Conservation (phyloP, 2,888 invertebrate species). For the Lamproptera curius region DNA sequence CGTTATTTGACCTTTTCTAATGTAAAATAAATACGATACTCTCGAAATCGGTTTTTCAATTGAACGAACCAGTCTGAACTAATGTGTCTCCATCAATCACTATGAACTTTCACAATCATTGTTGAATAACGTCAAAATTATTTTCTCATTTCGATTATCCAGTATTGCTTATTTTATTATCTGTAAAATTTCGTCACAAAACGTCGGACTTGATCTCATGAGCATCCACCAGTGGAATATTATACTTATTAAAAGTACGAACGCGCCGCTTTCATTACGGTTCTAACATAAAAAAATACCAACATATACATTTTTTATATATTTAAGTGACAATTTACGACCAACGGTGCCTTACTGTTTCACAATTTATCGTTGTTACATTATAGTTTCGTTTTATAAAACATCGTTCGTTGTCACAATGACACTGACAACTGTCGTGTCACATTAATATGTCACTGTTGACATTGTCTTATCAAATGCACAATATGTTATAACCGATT, state of each 20-base stretch:
- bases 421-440: too few species aligned
- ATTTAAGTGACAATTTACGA: slow-evolving; percentile 38
- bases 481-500: not conserved
- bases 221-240: slow-evolving; percentile 69
- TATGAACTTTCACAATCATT: not conserved
- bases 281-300: slow-evolving; percentile 34
- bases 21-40: not conserved
- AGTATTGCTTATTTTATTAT: slow-evolving; percentile 18
- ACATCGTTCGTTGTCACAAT: too few species aligned
- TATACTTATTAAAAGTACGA: slow-evolving; percentile 31
- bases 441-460: not conserved
- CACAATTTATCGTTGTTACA: slow-evolving; percentile 31
- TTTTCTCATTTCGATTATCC: not conserved
- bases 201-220: slow-evolving; percentile 73
- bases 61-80: slow-evolving; percentile 3
- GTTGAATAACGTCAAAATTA: not conserved
- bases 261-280: slow-evolving; percentile 31
- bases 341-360: slow-evolving; percentile 69
- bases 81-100: slow-evolving; percentile 5
- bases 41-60: not conserved
- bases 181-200: slow-evolving; percentile 34
- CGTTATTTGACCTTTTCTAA: not conserved
- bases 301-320: slow-evolving; percentile 24
- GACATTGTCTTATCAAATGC: not conserved
- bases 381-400: slow-evolving; percentile 15